Evolutionary conservation across 1,140 invertebrate species (phyloP).

Genomic region (Semibalanus balanoides): DNA sequence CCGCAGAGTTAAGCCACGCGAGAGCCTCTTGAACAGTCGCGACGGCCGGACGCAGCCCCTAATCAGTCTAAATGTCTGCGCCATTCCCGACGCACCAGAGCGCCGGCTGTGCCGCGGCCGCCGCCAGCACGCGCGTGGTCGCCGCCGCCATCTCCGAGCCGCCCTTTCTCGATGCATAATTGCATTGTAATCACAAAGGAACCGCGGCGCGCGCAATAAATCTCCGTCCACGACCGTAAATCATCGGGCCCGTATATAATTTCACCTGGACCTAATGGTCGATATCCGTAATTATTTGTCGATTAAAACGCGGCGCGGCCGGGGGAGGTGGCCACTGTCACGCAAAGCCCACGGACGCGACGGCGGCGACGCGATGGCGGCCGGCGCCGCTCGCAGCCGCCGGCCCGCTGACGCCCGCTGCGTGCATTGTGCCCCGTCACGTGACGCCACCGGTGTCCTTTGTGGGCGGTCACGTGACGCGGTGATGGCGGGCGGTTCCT

Average conservation of each 20-base stretch:
- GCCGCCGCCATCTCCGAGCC: background rate
- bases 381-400: too few relatives aligned
- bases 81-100: too few relatives aligned
- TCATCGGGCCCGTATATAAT: background rate
- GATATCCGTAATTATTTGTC: constrained; percentile 1
- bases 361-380: too few relatives aligned
- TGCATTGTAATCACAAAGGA: constrained; percentile 2
- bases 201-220: background rate
- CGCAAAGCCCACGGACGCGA: background rate
- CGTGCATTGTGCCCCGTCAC: too few relatives aligned
- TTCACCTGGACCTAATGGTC: background rate
- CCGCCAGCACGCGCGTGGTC: too few relatives aligned
- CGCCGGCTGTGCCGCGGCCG: too few relatives aligned
- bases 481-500: too few relatives aligned
- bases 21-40: too few relatives aligned
- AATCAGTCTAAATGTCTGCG: too few relatives aligned
- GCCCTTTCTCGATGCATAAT: background rate
- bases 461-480: background rate
- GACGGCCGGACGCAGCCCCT: too few relatives aligned
- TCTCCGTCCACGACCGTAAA: background rate
- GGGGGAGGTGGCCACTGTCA: background rate
- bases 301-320: background rate
- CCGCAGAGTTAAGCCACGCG: too few relatives aligned
- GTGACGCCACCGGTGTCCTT: background rate
- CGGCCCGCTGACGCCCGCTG: too few relatives aligned